Conservation (phyloP, 2,797 vertebrate genomes). For the Poecilia picta region DNA sequence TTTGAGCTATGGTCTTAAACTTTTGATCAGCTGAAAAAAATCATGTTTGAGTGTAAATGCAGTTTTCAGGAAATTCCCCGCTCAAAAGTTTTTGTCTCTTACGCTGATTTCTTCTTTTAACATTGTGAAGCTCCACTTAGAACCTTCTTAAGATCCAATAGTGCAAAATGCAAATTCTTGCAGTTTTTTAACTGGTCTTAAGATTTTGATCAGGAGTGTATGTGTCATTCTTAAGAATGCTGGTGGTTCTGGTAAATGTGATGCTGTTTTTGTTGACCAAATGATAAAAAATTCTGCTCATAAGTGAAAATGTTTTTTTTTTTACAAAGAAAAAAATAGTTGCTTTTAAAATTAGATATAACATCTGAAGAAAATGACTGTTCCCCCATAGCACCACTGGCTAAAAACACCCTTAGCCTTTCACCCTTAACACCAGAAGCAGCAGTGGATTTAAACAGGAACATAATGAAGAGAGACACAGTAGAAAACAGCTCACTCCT, state of each 20-base stretch:
- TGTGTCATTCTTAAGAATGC: not conserved
- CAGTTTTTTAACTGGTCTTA: too few relatives aligned
- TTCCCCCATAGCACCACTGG: not conserved
- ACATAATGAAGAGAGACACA: constrained; percentile 62
- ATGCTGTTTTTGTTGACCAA: not conserved
- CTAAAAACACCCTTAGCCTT: not conserved
- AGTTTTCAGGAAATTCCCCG: too few relatives aligned
- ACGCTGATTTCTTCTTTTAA: too few relatives aligned
- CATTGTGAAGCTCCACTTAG: too few relatives aligned
- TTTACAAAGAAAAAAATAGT: not conserved
- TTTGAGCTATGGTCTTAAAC: too few relatives aligned
- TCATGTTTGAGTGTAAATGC: too few relatives aligned
- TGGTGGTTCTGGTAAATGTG: not conserved
- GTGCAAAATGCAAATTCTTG: too few relatives aligned
- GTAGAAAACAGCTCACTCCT: constrained; percentile 33
- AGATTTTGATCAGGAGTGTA: too few relatives aligned
- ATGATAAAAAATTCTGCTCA: not conserved
- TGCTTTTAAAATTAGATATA: not conserved
- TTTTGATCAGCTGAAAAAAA: too few relatives aligned
- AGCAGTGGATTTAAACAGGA: constrained; percentile 21
- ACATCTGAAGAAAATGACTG: not conserved
- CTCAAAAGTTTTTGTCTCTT: too few relatives aligned
- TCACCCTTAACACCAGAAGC: not conserved
- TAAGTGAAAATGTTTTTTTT: not conserved
- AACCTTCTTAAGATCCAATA: too few relatives aligned